Evolutionary conservation across 2,888 invertebrate species (phyloP), one percentile per base, ranked within the genome.

Genomic region (Lydus trimaculatus): DNA sequence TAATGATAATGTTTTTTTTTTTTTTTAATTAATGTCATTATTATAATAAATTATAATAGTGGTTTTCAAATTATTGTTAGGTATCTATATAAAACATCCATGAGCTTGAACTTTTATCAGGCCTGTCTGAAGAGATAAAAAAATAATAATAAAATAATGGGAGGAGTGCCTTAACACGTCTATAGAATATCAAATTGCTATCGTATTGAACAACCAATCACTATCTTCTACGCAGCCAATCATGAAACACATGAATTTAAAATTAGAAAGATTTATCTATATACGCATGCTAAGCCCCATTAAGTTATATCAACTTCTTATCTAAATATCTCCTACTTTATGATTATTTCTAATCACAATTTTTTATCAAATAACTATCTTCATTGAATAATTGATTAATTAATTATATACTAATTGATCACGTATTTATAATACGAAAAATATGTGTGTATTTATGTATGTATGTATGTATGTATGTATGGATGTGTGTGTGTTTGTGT

Each of bases 201-300:
- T 73, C 71, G 71, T 72, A 73, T 72, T 72, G 68, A 72, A 39
- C 73, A 67, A 70, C 79, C 80, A 80, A 81, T 80, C 77, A 71
- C 70, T 70, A 67, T 73, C 67, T 72, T 71, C 69, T 72, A 65
- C 13, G 52, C 58, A 60, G 58, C 79, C 79, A 79, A 79, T 78
- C 77, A 74, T 73, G 70, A 63, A 70, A 69, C 66, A 72, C 72
- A 76, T 77, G 80, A 79, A 81, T 81, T 76, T 76, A 69, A 78
- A 80, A 78, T 73, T 70, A 71, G 66, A 64, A 59, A 66, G 64
- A 71, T 70, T 56, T 43, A 20, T 23, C 23, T 25, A 56, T 25
- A 56, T 25, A 56, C 13, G 13, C 56, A 56, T 7, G 17, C 43
- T 17, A 8, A 28, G 4, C 28, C 2, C 28, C 2, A 28, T 43